A percentile compares a stretch with the other conserved stretches of the same genome.
These are phyloP conservation scores for Diacarnus erythraeanus DNA, from an alignment of 37 sponge, comb jelly and placozoan species.

Conservation along the genomic window DNA sequence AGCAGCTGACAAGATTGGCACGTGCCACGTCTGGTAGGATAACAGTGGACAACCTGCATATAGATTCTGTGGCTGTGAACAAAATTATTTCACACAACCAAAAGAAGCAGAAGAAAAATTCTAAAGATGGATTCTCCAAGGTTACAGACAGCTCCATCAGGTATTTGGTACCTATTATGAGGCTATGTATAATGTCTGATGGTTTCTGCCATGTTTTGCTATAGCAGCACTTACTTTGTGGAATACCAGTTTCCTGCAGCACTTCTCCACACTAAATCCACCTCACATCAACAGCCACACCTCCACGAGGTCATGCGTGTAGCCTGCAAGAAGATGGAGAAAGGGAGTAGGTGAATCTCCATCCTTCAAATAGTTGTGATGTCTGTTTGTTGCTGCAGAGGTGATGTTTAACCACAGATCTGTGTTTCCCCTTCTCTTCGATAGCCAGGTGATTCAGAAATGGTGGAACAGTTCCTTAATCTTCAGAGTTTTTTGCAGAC, in stretches of 20 bases:
- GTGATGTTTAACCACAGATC: constrained; percentile 66
- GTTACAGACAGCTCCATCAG: background rate
- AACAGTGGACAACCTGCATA: constrained; percentile 21
- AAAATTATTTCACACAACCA: background rate
- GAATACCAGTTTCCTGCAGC: constrained; percentile 68
- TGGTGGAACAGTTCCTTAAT: constrained; percentile 59
- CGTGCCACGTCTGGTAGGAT: constrained; percentile 49
- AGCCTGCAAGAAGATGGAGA: constrained; percentile 57
- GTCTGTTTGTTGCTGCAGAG: constrained; percentile 24
- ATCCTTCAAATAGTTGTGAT: background rate
- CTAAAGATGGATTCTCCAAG: background rate
- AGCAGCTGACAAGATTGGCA: constrained; percentile 61
- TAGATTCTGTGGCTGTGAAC: constrained; percentile 16
- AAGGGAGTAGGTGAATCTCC: constrained; percentile 34
- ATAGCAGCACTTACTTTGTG: constrained; percentile 62
- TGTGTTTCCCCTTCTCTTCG: constrained; percentile 60
- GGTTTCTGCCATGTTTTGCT: background rate
- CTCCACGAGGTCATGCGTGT: constrained; percentile 54
- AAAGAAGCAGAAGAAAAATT: background rate
- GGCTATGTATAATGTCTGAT: constrained; percentile 5
- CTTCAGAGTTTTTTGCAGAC: constrained; percentile 55
- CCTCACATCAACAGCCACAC: background rate
- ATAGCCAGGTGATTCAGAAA: constrained; percentile 18
- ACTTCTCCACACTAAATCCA: background rate
- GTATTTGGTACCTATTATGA: constrained; percentile 10